A percentile compares a stretch with the other conserved stretches of the same genome.
Conservation (phyloP, 2,888 invertebrate species). For the Protula sp. region DNA sequence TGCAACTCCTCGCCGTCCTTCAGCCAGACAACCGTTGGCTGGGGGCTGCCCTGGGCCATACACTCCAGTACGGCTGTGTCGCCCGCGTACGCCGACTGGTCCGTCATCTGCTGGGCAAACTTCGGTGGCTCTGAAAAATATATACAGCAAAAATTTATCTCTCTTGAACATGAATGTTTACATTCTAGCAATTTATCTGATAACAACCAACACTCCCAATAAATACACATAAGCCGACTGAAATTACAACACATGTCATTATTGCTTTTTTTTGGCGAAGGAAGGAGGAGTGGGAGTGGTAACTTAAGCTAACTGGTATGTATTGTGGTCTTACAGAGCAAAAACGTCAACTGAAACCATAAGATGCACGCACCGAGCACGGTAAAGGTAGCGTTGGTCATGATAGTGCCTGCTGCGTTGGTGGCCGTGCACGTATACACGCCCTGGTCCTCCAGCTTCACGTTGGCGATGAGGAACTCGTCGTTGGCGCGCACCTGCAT, state of each 20-base stretch:
- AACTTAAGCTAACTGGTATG: no score
- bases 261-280: no score
- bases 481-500: constrained; percentile 93
- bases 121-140: constrained; percentile 70
- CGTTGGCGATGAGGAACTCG: constrained; percentile 86
- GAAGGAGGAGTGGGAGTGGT: no score
- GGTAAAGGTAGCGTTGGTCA: constrained; percentile 78
- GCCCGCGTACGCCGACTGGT: constrained; percentile 75
- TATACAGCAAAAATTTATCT: no score
- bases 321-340: no score
- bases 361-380: constrained; percentile 64
- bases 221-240: no score
- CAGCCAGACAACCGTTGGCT: constrained; percentile 73
- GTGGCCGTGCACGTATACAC: constrained; percentile 88
- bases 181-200: no score
- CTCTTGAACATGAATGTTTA: background rate
- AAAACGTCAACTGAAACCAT: no score
- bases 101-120: constrained; percentile 78
- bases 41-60: constrained; percentile 77
- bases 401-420: constrained; percentile 80
- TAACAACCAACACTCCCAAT: no score
- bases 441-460: constrained; percentile 82
- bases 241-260: no score
- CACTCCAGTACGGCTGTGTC: constrained; percentile 83
- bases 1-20: constrained; percentile 73